These are phyloP conservation scores for Podabrus alpinus DNA, from an alignment of 2,888 invertebrate species.

Conservation along the genomic window DNA sequence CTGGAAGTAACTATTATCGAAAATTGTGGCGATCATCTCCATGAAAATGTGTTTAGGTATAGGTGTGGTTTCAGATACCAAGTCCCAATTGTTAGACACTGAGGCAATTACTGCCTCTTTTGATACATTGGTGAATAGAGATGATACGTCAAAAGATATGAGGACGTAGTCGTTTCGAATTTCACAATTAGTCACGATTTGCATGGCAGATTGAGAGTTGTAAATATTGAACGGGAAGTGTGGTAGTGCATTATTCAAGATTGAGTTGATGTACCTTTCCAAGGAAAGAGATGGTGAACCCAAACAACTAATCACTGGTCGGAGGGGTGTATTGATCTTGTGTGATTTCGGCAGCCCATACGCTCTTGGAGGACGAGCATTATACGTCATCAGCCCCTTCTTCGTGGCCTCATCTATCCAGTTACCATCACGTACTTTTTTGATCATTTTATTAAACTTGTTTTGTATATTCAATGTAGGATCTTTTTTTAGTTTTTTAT, in stretches of 20 bases:
- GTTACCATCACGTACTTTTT: background rate
- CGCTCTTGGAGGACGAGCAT: background rate
- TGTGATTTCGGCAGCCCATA: background rate
- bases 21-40: too few relatives aligned
- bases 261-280: background rate
- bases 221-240: too few relatives aligned
- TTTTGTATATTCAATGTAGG: background rate
- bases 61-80: too few relatives aligned
- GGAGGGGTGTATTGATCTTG: background rate
- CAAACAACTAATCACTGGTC: background rate
- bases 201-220: background rate
- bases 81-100: too few relatives aligned
- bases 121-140: background rate
- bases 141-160: background rate
- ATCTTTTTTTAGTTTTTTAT: too few relatives aligned
- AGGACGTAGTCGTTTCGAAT: background rate
- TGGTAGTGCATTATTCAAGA: background rate
- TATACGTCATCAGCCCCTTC: too few relatives aligned
- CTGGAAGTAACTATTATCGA: too few relatives aligned
- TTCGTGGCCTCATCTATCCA: too few relatives aligned
- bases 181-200: too few relatives aligned
- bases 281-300: too few relatives aligned
- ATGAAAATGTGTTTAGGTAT: too few relatives aligned
- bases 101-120: too few relatives aligned
- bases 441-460: background rate